Conservation (phyloP, 2,113 vertebrate genomes). For the Sinocyclocheilus maitianheensis region DNA sequence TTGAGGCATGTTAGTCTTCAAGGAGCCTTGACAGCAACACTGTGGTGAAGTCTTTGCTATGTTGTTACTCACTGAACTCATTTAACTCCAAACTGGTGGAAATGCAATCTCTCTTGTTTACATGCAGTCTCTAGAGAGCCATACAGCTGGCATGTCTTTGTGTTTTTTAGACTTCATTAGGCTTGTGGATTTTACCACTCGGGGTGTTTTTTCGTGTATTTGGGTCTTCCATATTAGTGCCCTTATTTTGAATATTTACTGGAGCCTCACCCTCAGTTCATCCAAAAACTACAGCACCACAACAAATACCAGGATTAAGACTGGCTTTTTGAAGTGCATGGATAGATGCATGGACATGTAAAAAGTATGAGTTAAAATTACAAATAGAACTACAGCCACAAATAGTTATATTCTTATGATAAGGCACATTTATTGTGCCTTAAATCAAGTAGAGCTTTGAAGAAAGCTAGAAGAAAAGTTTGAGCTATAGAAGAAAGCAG, state of each 20-base stretch:
- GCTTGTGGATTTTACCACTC: neutral
- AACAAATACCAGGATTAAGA: neutral
- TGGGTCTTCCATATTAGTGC: neutral
- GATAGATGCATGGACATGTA: neutral
- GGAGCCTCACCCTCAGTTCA: neutral
- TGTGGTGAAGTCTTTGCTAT: neutral
- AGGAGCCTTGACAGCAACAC: neutral
- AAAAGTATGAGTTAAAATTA: neutral
- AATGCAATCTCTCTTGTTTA: constrained; percentile 7
- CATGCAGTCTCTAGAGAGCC: neutral
- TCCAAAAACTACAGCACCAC: neutral
- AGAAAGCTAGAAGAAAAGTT: neutral
- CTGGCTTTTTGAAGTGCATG: neutral
- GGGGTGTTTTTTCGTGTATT: neutral
- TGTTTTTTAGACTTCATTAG: neutral
- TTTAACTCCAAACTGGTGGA: neutral
- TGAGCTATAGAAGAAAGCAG: neutral
- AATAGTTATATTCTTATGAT: neutral
- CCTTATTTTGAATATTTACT: neutral
- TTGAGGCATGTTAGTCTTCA: neutral
- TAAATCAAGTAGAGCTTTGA: neutral
- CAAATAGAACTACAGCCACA: neutral
- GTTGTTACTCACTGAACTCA: neutral
- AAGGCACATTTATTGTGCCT: neutral
- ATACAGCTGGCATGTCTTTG: neutral